A percentile compares a stretch with the other conserved stretches of the same genome.
phyloP scores from a whole-genome alignment of 2,888 invertebrate species.

The Dasypolia templi region DNA sequence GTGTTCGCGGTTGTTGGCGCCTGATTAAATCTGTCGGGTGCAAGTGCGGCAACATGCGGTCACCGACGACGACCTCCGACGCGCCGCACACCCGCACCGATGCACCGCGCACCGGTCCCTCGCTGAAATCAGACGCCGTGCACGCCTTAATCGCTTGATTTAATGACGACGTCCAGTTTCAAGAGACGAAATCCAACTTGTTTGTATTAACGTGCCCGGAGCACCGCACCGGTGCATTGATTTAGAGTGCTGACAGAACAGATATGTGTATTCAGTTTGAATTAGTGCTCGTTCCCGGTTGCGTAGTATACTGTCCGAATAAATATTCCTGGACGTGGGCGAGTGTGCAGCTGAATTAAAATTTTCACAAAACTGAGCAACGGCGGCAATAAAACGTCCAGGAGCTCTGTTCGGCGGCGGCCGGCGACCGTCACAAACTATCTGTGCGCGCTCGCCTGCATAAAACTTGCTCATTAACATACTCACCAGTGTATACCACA shows the following conservation, averaged over 20 bases:
- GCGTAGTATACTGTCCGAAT: slow-evolving; percentile 52
- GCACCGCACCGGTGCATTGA: slow-evolving; percentile 40
- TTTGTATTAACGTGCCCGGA: slow-evolving; percentile 44
- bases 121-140: slow-evolving; percentile 57
- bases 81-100: slow-evolving; percentile 39
- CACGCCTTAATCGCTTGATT: slow-evolving; percentile 54
- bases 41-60: slow-evolving; percentile 75
- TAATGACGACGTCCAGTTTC: slow-evolving; percentile 59
- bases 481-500: slow-evolving; percentile 69
- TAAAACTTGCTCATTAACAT: slow-evolving; percentile 79
- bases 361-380: slow-evolving; percentile 68
- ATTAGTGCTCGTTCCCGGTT: slow-evolving; percentile 37
- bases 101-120: slow-evolving; percentile 26
- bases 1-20: slow-evolving; percentile 80
- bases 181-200: slow-evolving; percentile 43
- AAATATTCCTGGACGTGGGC: slow-evolving; percentile 47
- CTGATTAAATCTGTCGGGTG: slow-evolving; percentile 82
- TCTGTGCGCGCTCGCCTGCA: slow-evolving; percentile 70
- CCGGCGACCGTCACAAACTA: slow-evolving; percentile 66
- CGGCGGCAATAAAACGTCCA: slow-evolving; percentile 67
- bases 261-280: slow-evolving; percentile 35
- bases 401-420: slow-evolving; percentile 52
- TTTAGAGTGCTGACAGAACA: slow-evolving; percentile 34
- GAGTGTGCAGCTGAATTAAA: slow-evolving; percentile 59
- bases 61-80: slow-evolving; percentile 65